A percentile compares a stretch with the other conserved stretches of the same genome.
Conservation (phyloP, 2,888 invertebrate genomes). For the Magallana nippona region DNA sequence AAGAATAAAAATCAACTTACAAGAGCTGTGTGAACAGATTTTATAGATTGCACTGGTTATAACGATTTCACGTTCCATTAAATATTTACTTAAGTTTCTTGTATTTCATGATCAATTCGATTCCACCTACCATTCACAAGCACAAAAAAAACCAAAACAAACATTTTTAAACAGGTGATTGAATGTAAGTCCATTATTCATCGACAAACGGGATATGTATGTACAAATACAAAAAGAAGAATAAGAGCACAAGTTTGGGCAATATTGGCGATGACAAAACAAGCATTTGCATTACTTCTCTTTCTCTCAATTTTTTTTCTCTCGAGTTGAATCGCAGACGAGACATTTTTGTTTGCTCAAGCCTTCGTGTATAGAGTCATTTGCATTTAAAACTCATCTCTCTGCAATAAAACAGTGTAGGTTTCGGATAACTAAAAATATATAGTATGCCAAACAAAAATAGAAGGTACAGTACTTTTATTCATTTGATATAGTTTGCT, state of each 20-base stretch:
- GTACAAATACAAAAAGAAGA: neutral
- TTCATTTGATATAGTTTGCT: too few species aligned
- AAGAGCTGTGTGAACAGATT: too few species aligned
- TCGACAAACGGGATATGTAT: neutral
- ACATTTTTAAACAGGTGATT: neutral
- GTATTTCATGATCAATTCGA: neutral
- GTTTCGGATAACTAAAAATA: neutral
- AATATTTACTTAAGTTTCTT: conserved; percentile 18
- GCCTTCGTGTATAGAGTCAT: neutral
- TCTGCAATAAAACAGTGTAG: neutral
- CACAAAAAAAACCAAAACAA: neutral
- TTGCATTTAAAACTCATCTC: conserved; percentile 19
- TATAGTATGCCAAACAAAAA: too few species aligned
- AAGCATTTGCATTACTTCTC: neutral
- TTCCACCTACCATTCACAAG: neutral
- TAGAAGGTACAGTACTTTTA: too few species aligned
- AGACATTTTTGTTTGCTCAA: conserved; percentile 8
- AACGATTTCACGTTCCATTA: neutral
- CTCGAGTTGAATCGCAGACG: neutral
- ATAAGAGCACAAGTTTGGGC: neutral
- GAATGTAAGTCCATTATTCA: neutral
- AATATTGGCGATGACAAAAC: conserved; percentile 2
- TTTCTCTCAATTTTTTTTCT: too few species aligned
- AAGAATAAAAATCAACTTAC: too few species aligned
- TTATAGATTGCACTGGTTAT: too few species aligned